These are phyloP conservation scores for Channallabes apus DNA, from an alignment of 2,797 vertebrate genomes.

Conservation along the genomic window DNA sequence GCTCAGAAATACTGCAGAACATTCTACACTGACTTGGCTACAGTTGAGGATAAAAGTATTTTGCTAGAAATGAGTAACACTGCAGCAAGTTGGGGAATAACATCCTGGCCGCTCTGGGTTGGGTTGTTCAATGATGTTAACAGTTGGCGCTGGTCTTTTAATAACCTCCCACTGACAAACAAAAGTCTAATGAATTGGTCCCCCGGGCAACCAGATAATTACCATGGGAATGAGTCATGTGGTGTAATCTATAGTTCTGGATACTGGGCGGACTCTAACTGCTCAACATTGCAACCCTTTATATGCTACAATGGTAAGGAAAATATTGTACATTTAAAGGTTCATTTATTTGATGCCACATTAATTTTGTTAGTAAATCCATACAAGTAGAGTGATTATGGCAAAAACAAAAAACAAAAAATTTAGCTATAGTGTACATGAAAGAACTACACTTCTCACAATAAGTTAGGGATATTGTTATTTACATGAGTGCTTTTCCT, in stretches of 20 bases:
- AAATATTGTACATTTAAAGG: not conserved
- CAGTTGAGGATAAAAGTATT: not conserved
- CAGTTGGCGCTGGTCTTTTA: constrained; percentile 24
- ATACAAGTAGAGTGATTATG: too few species aligned
- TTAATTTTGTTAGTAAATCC: too few species aligned
- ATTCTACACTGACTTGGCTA: not conserved
- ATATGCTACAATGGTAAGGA: constrained; percentile 31
- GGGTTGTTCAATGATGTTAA: constrained; percentile 30
- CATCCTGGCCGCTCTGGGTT: not conserved
- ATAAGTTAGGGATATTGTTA: too few species aligned
- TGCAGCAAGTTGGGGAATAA: accelerated
- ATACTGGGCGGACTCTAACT: accelerated
- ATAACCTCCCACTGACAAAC: not conserved
- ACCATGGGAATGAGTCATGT: not conserved
- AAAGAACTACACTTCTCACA: too few species aligned
- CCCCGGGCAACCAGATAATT: not conserved
- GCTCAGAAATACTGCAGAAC: not conserved
- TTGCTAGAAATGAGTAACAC: not conserved
- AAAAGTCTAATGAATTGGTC: not conserved
- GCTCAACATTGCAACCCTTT: not conserved
- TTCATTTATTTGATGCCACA: not conserved
- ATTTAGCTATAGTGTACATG: too few species aligned
- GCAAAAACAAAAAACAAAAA: too few species aligned
- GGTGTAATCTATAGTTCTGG: accelerated
- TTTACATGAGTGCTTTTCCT: too few species aligned